Percentiles rank a stretch among this genome's conserved stretches.
These are phyloP conservation scores for Oostethus manadensis DNA, from an alignment of 2,113 vertebrate genomes.

Conservation along the genomic window DNA sequence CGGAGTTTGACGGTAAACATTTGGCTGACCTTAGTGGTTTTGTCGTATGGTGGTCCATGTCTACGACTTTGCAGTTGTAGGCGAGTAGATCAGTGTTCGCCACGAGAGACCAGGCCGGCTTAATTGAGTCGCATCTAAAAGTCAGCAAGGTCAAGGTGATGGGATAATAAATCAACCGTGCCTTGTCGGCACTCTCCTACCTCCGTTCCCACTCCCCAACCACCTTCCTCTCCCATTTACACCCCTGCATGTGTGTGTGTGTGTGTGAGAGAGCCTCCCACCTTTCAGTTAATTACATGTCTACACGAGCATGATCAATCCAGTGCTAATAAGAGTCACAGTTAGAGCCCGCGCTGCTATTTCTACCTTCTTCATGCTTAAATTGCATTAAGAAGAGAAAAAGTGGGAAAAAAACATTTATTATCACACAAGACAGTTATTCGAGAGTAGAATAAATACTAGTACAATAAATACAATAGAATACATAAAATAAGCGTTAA, in stretches of 20 bases:
- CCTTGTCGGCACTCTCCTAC: constrained; percentile 21
- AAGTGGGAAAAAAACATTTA: too few species aligned
- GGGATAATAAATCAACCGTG: constrained; percentile 65
- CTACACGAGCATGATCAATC: constrained; percentile 58
- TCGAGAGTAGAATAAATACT: too few species aligned
- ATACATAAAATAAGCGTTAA: too few species aligned
- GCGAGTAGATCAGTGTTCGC: constrained; percentile 45
- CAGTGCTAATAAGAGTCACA: constrained; percentile 53
- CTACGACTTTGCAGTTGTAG: too few species aligned
- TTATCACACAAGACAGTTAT: too few species aligned
- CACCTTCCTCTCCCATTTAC: not conserved
- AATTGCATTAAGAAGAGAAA: constrained; percentile 26
- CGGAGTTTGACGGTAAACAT: too few species aligned
- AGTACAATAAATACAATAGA: too few species aligned
- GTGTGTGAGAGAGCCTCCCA: not conserved
- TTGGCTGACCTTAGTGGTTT: too few species aligned
- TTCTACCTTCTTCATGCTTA: constrained; percentile 22
- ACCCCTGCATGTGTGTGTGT: not conserved
- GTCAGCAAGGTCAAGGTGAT: constrained; percentile 67
- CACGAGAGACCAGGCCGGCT: constrained; percentile 33
- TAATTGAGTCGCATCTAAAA: constrained; percentile 65
- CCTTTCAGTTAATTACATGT: constrained; percentile 63
- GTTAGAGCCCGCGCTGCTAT: constrained; percentile 35
- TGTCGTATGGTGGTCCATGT: too few species aligned
- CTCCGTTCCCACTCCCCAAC: constrained; percentile 8